Evolutionary conservation across 2,113 vertebrate species (phyloP).

Genomic region (Dasyornis broadbenti): DNA sequence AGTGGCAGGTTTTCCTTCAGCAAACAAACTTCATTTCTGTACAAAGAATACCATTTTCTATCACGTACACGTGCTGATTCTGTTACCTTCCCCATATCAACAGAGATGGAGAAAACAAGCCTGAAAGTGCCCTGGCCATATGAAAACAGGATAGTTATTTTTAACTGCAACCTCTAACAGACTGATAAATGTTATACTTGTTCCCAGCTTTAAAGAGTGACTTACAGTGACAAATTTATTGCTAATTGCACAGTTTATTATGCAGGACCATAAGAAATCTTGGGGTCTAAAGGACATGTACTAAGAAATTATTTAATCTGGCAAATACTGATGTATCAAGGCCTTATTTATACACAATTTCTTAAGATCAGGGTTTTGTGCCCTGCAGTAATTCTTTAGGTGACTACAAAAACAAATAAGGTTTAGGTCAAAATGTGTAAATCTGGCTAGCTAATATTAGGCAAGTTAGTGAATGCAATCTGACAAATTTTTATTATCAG

Average conservation of each 20-base stretch:
- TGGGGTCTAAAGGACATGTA: not conserved
- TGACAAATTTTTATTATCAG: not conserved
- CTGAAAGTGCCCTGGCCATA: not conserved
- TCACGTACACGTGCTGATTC: not conserved
- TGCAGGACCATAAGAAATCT: not conserved
- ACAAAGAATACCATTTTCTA: not conserved
- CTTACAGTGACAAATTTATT: conserved; percentile 43
- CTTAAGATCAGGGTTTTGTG: not conserved
- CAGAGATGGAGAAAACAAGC: not conserved
- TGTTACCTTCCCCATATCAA: not conserved
- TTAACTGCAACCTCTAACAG: conserved; percentile 9
- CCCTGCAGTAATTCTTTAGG: not conserved
- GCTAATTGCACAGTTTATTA: conserved; percentile 46
- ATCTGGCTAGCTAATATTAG: not conserved
- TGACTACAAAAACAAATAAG: not conserved
- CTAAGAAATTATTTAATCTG: conserved; percentile 33
- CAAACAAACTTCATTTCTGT: not conserved
- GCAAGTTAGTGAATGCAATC: not conserved
- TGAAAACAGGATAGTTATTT: conserved; percentile 39
- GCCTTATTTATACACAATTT: conserved; percentile 6
- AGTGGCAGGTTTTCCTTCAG: not conserved
- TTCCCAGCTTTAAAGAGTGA: conserved; percentile 20
- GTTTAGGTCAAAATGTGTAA: not conserved
- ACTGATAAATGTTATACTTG: conserved; percentile 44
- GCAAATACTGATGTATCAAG: conserved; percentile 1